Evolutionary conservation across 1,140 invertebrate genomes (phyloP).

Genomic region (Leptinotarsa lineolata): DNA sequence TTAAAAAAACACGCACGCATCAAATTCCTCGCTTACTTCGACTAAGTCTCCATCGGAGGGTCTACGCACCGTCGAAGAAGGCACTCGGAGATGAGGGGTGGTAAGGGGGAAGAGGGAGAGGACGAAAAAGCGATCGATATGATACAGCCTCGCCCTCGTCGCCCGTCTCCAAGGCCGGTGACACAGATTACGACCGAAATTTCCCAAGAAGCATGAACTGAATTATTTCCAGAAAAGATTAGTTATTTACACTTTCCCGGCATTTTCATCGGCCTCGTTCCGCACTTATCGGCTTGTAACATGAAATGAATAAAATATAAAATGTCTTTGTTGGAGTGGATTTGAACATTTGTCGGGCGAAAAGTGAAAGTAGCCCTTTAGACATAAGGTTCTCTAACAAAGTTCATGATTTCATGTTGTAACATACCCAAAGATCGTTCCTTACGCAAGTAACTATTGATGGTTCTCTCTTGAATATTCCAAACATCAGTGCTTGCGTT

Average conservation of each 20-base stretch:
- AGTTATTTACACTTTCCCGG: not conserved
- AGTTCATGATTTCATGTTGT: too few relatives aligned
- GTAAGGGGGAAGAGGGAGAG: not conserved
- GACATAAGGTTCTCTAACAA: not conserved
- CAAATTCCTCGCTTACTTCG: too few relatives aligned
- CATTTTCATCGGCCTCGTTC: not conserved
- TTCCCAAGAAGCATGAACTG: slow-evolving; percentile 6
- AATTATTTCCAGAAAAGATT: not conserved
- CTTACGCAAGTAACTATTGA: too few relatives aligned
- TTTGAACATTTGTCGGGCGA: not conserved
- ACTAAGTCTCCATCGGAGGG: too few relatives aligned
- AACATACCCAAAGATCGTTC: too few relatives aligned
- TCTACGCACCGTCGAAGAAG: too few relatives aligned
- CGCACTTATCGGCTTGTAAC: slow-evolving; percentile 4
- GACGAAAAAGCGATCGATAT: slow-evolving; percentile 33
- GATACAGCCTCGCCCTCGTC: slow-evolving; percentile 38
- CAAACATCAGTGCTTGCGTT: too few relatives aligned
- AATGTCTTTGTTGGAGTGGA: not conserved
- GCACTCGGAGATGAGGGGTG: not conserved
- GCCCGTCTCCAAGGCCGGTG: slow-evolving; percentile 40
- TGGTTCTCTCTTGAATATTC: too few relatives aligned
- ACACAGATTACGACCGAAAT: slow-evolving; percentile 34
- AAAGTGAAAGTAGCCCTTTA: too few relatives aligned
- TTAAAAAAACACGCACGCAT: too few relatives aligned
- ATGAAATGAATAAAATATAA: not conserved